phyloP scores from a whole-genome alignment of 2,113 vertebrate species.

The Prunella himalayana region DNA sequence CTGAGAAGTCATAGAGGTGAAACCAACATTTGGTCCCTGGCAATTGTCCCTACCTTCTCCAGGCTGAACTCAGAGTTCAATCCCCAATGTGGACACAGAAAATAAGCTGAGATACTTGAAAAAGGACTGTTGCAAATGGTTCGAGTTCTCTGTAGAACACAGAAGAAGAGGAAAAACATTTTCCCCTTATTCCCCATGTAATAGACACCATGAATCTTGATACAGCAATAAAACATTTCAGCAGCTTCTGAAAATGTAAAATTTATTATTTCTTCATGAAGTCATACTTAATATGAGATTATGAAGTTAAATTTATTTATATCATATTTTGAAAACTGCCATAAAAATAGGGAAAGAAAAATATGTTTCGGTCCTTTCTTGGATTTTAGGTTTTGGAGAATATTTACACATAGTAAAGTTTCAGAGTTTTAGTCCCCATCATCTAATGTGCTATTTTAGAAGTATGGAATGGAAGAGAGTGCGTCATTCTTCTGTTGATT shows the following conservation, averaged over 20 bases:
- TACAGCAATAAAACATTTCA: slow-evolving; percentile 27
- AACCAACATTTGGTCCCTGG: not conserved
- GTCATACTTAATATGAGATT: slow-evolving; percentile 59
- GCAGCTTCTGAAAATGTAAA: slow-evolving; percentile 12
- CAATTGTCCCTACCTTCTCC: not conserved
- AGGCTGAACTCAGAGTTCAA: not conserved
- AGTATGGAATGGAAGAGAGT: not conserved
- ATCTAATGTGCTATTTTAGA: not conserved
- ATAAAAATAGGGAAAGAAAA: slow-evolving; percentile 58
- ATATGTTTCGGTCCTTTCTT: slow-evolving; percentile 22
- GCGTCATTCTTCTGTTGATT: not conserved
- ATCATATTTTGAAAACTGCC: slow-evolving; percentile 66
- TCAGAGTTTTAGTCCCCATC: not conserved
- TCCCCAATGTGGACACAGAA: not conserved
- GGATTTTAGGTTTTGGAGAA: slow-evolving; percentile 18
- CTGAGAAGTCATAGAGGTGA: not conserved
- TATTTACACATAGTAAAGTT: not conserved
- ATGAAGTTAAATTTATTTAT: slow-evolving; percentile 75
- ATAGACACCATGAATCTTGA: slow-evolving; percentile 1
- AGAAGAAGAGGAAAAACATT: not conserved
- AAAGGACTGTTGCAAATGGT: not conserved
- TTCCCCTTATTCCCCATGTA: not conserved
- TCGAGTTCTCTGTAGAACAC: not conserved
- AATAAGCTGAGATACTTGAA: not conserved
- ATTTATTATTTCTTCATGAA: slow-evolving; percentile 65